Percentiles rank a stretch among this genome's conserved stretches.
Evolutionary conservation across 1,140 invertebrate species (phyloP).

Genomic region (Drosophila arizonae): DNA sequence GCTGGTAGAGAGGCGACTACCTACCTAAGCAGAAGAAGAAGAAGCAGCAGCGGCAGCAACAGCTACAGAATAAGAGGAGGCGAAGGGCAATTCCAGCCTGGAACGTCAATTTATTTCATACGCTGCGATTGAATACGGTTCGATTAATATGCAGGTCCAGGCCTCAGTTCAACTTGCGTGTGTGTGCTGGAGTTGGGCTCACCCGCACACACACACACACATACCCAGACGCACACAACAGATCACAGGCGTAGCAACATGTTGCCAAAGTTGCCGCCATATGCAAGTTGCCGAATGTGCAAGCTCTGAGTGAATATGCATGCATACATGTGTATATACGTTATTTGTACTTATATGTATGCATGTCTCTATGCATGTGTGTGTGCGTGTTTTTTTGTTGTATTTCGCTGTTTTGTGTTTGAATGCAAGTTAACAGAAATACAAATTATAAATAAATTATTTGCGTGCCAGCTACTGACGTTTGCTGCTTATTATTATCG

Average conservation of each 20-base stretch:
- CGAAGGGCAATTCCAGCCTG: conserved; percentile 31
- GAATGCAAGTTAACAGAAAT: conserved; percentile 43
- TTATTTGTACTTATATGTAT: not conserved
- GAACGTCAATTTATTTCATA: conserved; percentile 69
- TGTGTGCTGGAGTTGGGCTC: conserved; percentile 12
- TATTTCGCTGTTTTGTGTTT: conserved; percentile 15
- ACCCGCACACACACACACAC: conserved; percentile 6
- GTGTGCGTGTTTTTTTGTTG: conserved; percentile 9
- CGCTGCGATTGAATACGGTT: conserved; percentile 62
- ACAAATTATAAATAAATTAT: conserved; percentile 55
- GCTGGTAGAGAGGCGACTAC: conserved; percentile 28
- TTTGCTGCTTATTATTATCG: conserved; percentile 47
- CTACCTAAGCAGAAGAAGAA: conserved; percentile 43
- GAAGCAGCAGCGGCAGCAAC: conserved; percentile 13
- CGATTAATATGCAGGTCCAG: conserved; percentile 72
- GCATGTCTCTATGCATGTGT: not conserved
- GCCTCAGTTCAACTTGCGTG: conserved; percentile 24
- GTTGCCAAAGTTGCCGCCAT: conserved; percentile 52
- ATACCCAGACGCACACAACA: not conserved
- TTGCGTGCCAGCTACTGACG: conserved; percentile 63
- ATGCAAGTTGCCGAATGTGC: conserved; percentile 47
- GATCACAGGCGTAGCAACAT: conserved; percentile 41
- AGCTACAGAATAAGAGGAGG: not conserved
- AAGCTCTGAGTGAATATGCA: conserved; percentile 7
- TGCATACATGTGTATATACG: not conserved